Evolutionary conservation across 1,140 invertebrate species (phyloP), one percentile per base, ranked within the genome.

Genomic region (Trissolcus basalis): DNA sequence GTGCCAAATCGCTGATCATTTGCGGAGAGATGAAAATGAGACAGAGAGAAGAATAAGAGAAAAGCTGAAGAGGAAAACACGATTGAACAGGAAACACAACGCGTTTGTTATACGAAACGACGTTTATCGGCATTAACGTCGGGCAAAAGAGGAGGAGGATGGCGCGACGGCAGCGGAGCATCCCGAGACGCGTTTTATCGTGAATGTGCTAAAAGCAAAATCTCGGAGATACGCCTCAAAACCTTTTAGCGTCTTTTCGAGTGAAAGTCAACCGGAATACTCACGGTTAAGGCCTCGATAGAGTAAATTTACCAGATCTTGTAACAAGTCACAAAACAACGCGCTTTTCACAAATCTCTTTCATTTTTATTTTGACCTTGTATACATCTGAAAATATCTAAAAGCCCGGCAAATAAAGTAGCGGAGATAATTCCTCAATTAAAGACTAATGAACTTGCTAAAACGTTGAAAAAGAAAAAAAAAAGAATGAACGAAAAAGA

Each of bases 201-300:
- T 81, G 81, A 86, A 86, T 85, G 85, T 86, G 87, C 86, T 87
- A 87, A 87, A 87, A 88, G 86, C 86, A 85, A 88, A 88, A 88
- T 88, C 86, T 87, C 83, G 81, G 81, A 82, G 85, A 87, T 87
- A 87, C 82, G 84, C 82, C 83, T 83, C 77, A 80, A 81, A 86
- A 87, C 83, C 87, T 88, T 88, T 87, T 88, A 87, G 85, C 85
- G 82, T 85, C 86, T 85, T 80, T 69, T 76, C 77, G 78, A 84
- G 82, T 84, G 83, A 86, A 86, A 86, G 83, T 86, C 84, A 82
- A 83, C 75, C 78, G 59, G 70, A 74, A 79, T 75, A 77, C 67
- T 71, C 71, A 70, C 59, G 59, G 71, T 77, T 79, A 75, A 60
- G 58, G 50, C 54, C 54, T 61, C 58, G 64, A 81, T 74, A 76